Conservation (phyloP, 2,888 invertebrate species). For the Eutolmus rufibarbis region DNA sequence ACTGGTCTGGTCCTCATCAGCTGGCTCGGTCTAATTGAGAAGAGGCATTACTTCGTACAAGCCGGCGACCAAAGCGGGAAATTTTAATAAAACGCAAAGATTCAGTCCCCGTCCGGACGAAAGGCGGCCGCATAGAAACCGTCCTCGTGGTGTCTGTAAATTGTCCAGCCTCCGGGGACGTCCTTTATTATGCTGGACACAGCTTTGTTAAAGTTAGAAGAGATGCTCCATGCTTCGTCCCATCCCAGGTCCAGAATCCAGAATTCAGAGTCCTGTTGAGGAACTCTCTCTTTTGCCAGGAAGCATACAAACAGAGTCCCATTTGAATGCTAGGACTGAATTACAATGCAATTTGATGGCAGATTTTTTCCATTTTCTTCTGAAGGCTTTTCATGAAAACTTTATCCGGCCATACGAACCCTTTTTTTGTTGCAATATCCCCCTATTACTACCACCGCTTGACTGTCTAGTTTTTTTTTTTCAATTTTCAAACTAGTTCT, state of each 20-base stretch:
- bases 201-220: background rate
- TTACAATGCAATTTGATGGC: background rate
- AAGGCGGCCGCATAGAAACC: background rate
- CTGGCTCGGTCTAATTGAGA: background rate
- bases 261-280: background rate
- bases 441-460: background rate
- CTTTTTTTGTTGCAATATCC: background rate
- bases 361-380: background rate
- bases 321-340: background rate
- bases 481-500: background rate
- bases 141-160: background rate
- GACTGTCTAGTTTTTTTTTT: background rate
- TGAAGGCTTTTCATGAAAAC: background rate
- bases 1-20: background rate
- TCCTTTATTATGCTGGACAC: conserved; percentile 14
- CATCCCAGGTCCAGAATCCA: background rate
- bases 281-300: background rate
- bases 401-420: background rate
- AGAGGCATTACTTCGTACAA: background rate
- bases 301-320: background rate
- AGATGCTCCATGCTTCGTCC: background rate
- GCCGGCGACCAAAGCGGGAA: background rate
- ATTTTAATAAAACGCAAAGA: conserved; percentile 8
- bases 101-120: background rate
- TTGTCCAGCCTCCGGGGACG: background rate